Evolutionary conservation across 2,797 vertebrate species (phyloP).

Genomic region (Schizothorax lantsangensis): DNA sequence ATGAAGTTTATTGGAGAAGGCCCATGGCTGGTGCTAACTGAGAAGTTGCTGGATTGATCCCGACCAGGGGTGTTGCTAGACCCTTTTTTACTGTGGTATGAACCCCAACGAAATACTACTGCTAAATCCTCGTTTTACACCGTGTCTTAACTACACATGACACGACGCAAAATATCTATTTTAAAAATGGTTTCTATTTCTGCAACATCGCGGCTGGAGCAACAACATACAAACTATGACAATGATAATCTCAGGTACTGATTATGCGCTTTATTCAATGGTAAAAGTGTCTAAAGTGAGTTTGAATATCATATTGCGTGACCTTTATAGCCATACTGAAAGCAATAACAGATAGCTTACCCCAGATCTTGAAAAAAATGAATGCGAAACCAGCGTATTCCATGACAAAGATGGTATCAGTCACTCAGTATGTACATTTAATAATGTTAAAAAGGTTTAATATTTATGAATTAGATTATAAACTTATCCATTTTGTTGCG

Average conservation of each 20-base stretch:
- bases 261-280: background rate
- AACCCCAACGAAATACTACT: background rate
- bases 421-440: background rate
- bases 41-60: background rate
- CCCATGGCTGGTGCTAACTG: background rate
- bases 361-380: too few species aligned
- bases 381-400: too few species aligned
- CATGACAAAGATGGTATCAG: background rate
- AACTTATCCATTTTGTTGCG: background rate
- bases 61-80: background rate
- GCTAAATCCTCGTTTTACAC: background rate
- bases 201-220: too few species aligned
- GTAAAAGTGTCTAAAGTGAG: background rate
- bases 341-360: too few species aligned
- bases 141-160: too few species aligned
- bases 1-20: background rate
- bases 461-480: background rate
- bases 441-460: background rate
- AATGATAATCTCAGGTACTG: background rate
- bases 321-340: background rate
- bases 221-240: background rate
- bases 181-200: background rate
- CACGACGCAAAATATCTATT: too few species aligned
- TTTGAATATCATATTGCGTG: background rate
- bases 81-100: background rate